Conservation (phyloP, 1,140 invertebrate species). For the Hylaeus anthracinus region DNA sequence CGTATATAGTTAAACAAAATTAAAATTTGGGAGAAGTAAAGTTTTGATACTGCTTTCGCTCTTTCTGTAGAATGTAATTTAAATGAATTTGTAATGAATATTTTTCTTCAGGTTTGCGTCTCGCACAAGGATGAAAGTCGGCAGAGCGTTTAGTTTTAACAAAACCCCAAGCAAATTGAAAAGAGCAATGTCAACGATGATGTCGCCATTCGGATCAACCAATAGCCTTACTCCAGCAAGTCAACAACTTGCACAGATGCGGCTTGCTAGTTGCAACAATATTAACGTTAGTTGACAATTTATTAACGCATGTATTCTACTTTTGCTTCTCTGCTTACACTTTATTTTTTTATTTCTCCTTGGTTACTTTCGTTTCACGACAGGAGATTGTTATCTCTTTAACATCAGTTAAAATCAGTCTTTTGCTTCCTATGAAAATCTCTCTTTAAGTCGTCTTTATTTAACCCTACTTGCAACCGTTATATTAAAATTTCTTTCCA, state of each 20-base stretch:
- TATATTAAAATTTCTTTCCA: not conserved
- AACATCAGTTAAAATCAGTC: not conserved
- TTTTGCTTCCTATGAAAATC: conserved; percentile 5
- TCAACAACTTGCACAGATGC: conserved; percentile 89
- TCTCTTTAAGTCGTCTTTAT: not conserved
- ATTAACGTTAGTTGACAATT: conserved; percentile 86
- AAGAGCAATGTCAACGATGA: conserved; percentile 95
- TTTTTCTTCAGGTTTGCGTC: conserved; percentile 86
- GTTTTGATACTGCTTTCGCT: conserved; percentile 56
- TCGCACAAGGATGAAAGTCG: conserved; percentile 92
- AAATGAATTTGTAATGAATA: conserved; percentile 33
- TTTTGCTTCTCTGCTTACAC: conserved; percentile 13
- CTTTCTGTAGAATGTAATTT: conserved; percentile 20
- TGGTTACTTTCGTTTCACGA: conserved; percentile 44
- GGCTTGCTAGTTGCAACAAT: conserved; percentile 91
- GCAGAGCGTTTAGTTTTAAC: conserved; percentile 95
- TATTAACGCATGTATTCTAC: conserved; percentile 41
- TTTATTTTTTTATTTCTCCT: conserved; percentile 19
- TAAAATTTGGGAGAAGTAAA: conserved; percentile 54
- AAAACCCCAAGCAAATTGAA: conserved; percentile 96
- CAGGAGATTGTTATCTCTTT: conserved; percentile 49
- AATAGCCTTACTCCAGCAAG: conserved; percentile 88
- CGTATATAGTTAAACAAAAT: not conserved
- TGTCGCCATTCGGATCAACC: conserved; percentile 93
- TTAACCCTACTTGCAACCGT: not conserved